Base-by-base conservation (phyloP, 2,113 vertebrate genomes). In the Anoura caudifer region DNA sequence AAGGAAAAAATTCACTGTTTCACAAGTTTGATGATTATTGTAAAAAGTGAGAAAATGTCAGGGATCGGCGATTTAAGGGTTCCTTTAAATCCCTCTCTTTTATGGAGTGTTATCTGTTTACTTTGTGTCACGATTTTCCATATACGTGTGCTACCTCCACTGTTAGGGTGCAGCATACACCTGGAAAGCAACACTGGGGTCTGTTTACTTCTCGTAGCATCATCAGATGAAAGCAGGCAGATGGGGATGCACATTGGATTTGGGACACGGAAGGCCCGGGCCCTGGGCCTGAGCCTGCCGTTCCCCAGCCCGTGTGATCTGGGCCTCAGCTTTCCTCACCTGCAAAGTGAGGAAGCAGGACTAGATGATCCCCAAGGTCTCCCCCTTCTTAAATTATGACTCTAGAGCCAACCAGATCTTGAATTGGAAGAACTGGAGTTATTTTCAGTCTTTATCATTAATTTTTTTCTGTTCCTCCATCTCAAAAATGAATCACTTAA, bases 401-500 rank as follows among this genome's bases (percentile, higher is more conserved):
- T 65, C 81, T 26, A 6, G 15, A 69, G 43, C 36, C 61, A 61
- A 16, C 13, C 5, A 54, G 59, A 41, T 50, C 73, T 87, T 85
- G 50, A 59, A 22, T 76, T 67, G 43, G 76, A 33, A 96, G 33
- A 83, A 43, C 50, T 87, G 2, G 52, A 75, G 38, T 65, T 91
- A 81, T 65, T 93, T 91, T 93, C 65, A 17, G 31, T 89, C 36
- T 70, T 94, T 63, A 81, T 81, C 65, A 72, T 76, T 86, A 36
- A 86, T 72, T 94, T 83, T 87, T 75, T 54, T 79, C 73, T 56
- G 14, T 67, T 79, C 47, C 75, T 81, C 1, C 65, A 41, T 84
- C 86, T 94, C 87, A 69, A 80, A 96, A 95, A 72, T 67, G 65
- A 31, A 80, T 95, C 82, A 94, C 73, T 38, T 92, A 24, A 73